Evolutionary conservation across 2,113 vertebrate genomes (phyloP).

Genomic region (Paramisgurnus dabryanus): DNA sequence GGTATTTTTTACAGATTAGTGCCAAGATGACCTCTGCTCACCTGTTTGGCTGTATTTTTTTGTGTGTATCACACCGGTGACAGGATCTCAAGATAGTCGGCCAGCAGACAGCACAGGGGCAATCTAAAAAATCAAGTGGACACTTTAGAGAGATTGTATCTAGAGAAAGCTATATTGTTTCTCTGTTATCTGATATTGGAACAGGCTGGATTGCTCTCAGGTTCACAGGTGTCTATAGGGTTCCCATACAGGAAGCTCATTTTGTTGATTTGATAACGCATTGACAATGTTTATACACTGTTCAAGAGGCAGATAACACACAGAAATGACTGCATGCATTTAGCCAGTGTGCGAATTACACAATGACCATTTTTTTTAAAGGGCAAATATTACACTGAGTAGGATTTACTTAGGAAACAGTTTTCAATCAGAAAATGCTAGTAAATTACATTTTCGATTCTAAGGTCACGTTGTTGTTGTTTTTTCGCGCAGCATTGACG

Average conservation of each 20-base stretch:
- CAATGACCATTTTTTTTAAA: too few relatives aligned
- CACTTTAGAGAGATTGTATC: conserved; percentile 38
- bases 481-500: too few relatives aligned
- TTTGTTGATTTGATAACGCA: conserved; percentile 39
- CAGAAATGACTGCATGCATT: not conserved
- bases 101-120: conserved; percentile 11
- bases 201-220: conserved; percentile 22
- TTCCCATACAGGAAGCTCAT: conserved; percentile 25
- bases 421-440: too few relatives aligned
- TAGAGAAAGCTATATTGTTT: conserved; percentile 27
- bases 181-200: conserved; percentile 40
- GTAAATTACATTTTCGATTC: too few relatives aligned
- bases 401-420: too few relatives aligned
- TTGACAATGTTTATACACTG: conserved; percentile 2
- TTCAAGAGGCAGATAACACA: not conserved
- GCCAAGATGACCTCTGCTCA: conserved; percentile 6
- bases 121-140: conserved; percentile 39
- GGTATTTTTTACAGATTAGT: conserved; percentile 22
- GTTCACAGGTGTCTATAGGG: conserved; percentile 19
- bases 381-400: too few relatives aligned
- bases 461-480: too few relatives aligned
- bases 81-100: conserved; percentile 20
- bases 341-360: too few relatives aligned
- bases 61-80: not conserved
- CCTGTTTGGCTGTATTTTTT: not conserved